Conservation (phyloP, 1,140 invertebrate species). For the Acyrthosiphon pisum region DNA sequence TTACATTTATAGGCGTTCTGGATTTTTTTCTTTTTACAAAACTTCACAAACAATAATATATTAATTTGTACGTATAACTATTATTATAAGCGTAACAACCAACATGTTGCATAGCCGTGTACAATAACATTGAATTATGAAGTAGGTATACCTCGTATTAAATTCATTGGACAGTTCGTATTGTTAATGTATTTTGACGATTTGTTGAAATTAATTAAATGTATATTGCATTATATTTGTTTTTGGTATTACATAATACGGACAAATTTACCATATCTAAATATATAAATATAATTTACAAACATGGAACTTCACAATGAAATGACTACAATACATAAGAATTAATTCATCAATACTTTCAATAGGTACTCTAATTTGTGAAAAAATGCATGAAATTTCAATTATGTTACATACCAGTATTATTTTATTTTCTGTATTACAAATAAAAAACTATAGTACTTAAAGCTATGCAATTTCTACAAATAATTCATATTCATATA, state of each 20-base stretch:
- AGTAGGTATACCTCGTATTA: not conserved
- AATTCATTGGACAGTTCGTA: not conserved
- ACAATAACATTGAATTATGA: not conserved
- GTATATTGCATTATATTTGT: not conserved
- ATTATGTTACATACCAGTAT: not conserved
- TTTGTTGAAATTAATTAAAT: constrained; percentile 10
- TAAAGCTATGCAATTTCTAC: not conserved
- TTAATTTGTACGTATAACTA: too few relatives aligned
- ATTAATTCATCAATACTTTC: too few relatives aligned
- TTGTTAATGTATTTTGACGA: not conserved
- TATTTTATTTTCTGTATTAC: not conserved
- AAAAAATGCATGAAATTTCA: not conserved
- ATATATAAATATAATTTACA: not conserved
- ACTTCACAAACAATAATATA: not conserved
- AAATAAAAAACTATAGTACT: not conserved
- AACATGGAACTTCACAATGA: not conserved
- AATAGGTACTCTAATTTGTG: not conserved
- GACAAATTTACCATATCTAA: not conserved
- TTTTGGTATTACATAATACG: not conserved
- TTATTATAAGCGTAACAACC: not conserved
- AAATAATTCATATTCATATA: not conserved
- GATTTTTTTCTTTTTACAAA: not conserved
- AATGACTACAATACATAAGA: not conserved
- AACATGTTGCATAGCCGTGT: not conserved
- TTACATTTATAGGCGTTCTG: not conserved